A percentile compares a stretch with the other conserved stretches of the same genome.
Evolutionary conservation across 2,888 invertebrate species (phyloP).

Genomic region (Brassicogethes aeneus): DNA sequence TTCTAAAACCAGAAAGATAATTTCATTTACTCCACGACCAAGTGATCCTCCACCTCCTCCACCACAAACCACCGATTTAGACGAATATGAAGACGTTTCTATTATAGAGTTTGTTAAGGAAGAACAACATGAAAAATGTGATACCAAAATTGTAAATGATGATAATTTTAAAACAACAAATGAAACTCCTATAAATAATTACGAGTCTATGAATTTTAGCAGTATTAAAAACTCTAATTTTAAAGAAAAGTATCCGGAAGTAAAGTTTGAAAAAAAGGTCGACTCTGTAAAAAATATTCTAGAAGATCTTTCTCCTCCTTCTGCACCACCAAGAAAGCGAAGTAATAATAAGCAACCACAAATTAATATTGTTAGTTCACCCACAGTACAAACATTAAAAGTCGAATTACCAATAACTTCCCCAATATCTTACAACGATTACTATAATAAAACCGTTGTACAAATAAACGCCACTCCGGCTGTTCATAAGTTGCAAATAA

Average conservation of each 20-base stretch:
- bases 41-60: constrained; percentile 45
- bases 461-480: constrained; percentile 39
- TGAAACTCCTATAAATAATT: no score
- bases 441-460: constrained; percentile 40
- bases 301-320: constrained; percentile 25
- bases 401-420: constrained; percentile 14
- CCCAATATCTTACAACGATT: constrained; percentile 10
- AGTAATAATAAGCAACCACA: constrained; percentile 34
- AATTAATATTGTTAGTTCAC: constrained; percentile 17
- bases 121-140: background rate
- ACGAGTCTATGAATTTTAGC: no score
- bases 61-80: constrained; percentile 25
- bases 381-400: constrained; percentile 14
- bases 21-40: constrained; percentile 32
- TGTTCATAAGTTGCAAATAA: constrained; percentile 47
- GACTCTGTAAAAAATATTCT: constrained; percentile 3
- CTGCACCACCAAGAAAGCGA: constrained; percentile 37
- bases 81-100: background rate
- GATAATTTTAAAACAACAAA: no score
- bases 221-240: no score
- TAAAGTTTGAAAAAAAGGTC: background rate
- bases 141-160: background rate
- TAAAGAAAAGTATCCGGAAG: background rate
- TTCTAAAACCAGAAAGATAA: constrained; percentile 24
- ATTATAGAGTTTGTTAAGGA: background rate